Conservation (phyloP, 2,797 vertebrate species). For the Sebastes hopkinsi region DNA sequence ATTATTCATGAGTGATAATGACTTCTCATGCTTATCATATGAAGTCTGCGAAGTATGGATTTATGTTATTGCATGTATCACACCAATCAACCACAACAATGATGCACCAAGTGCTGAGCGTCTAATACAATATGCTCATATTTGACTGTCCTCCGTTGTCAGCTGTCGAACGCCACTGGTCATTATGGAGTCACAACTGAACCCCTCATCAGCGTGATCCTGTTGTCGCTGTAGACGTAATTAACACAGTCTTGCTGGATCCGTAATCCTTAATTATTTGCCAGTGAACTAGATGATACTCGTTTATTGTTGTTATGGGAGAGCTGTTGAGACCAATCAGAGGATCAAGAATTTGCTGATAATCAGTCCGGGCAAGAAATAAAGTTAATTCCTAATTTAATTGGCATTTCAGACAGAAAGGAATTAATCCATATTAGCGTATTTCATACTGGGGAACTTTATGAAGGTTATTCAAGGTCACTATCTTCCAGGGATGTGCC, state of each 20-base stretch:
- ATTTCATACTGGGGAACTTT: conserved; percentile 56
- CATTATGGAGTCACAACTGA: conserved; percentile 49
- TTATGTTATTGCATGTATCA: conserved; percentile 18
- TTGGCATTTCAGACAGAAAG: conserved; percentile 68
- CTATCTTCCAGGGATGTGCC: conserved; percentile 39
- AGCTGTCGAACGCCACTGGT: conserved; percentile 27
- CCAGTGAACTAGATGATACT: conserved; percentile 65
- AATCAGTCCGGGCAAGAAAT: conserved; percentile 54
- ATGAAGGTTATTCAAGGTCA: conserved; percentile 68
- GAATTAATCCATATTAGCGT: conserved; percentile 64
- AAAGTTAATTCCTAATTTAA: conserved; percentile 79
- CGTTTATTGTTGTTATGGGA: conserved; percentile 55
- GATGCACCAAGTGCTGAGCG: not conserved
- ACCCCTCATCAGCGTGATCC: conserved; percentile 55
- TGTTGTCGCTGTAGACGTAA: conserved; percentile 58
- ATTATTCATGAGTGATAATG: conserved; percentile 53
- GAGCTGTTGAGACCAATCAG: conserved; percentile 57
- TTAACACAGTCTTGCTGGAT: conserved; percentile 62
- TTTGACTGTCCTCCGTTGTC: conserved; percentile 28
- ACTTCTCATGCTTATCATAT: conserved; percentile 27
- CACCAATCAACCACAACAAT: conserved; percentile 43
- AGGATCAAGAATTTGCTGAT: conserved; percentile 53
- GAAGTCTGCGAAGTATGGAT: conserved; percentile 31
- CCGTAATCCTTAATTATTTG: conserved; percentile 74
- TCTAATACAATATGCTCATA: conserved; percentile 5